A percentile compares a stretch with the other conserved stretches of the same genome.
Conservation (phyloP, 2,113 vertebrate species). For the Phalacrocorax aristotelis region DNA sequence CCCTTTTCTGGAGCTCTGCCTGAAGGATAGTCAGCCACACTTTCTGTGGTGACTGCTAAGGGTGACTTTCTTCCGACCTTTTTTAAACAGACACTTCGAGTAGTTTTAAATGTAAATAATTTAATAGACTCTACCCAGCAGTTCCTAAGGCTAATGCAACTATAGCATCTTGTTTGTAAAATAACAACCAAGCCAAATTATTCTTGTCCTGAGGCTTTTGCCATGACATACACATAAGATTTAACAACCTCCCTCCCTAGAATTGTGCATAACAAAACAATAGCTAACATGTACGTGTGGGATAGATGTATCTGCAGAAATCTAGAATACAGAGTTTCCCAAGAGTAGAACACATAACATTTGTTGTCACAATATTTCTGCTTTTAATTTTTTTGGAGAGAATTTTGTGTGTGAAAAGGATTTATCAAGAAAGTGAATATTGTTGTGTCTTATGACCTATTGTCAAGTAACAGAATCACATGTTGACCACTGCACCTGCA, state of each 20-base stretch:
- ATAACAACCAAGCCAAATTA: background rate
- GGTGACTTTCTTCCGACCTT: background rate
- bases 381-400: background rate
- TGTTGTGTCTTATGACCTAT: background rate
- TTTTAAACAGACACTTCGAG: slow-evolving; percentile 22
- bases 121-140: background rate
- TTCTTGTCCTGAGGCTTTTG: slow-evolving; percentile 1
- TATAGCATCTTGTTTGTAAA: background rate
- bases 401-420: background rate
- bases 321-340: background rate
- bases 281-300: background rate
- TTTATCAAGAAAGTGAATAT: background rate
- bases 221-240: background rate
- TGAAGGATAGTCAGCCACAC: slow-evolving; percentile 26
- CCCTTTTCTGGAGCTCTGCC: slow-evolving; percentile 19
- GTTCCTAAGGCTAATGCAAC: background rate
- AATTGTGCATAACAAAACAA: background rate
- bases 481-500: slow-evolving; percentile 17
- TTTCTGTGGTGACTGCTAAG: slow-evolving; percentile 36
- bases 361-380: background rate
- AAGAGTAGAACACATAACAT: background rate
- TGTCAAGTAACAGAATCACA: slow-evolving; percentile 35
- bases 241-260: fast-evolving
- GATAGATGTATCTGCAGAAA: background rate
- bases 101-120: slow-evolving; percentile 41